phyloP scores from a whole-genome alignment of 2,888 invertebrate genomes.

The Noctuana brunneofusca region DNA sequence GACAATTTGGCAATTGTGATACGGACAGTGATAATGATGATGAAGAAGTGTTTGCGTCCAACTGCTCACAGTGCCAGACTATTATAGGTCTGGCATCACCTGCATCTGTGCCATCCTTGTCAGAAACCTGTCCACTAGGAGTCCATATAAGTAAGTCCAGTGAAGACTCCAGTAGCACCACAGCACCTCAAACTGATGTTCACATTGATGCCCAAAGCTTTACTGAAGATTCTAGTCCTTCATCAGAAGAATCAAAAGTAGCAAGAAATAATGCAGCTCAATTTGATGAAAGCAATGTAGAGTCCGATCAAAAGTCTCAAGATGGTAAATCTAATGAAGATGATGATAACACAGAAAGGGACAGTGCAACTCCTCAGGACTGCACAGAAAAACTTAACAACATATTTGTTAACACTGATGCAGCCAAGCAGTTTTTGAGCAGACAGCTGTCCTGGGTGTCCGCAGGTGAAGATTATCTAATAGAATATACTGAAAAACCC shows the following conservation, averaged over 20 bases:
- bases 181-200: conserved; percentile 81
- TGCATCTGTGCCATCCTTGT: conserved; percentile 83
- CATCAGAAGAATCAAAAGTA: conserved; percentile 80
- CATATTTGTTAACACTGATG: conserved; percentile 90
- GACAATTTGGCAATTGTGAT: conserved; percentile 77
- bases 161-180: conserved; percentile 84
- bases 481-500: conserved; percentile 86
- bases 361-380: conserved; percentile 54
- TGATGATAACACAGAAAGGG: conserved; percentile 52
- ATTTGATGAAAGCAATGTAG: conserved; percentile 50
- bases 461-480: conserved; percentile 85
- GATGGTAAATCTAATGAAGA: conserved; percentile 50
- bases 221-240: conserved; percentile 82
- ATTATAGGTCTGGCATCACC: conserved; percentile 82
- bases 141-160: conserved; percentile 83
- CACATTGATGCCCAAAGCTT: conserved; percentile 80
- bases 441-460: conserved; percentile 89
- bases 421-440: conserved; percentile 89
- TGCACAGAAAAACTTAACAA: conserved; percentile 82
- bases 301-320: conserved; percentile 51
- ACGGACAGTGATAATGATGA: conserved; percentile 84
- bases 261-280: conserved; percentile 70
- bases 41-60: conserved; percentile 85
- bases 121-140: conserved; percentile 85
- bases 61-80: conserved; percentile 85